Evolutionary conservation across 2,888 invertebrate genomes (phyloP).

Genomic region (Lochmaea capreae): DNA sequence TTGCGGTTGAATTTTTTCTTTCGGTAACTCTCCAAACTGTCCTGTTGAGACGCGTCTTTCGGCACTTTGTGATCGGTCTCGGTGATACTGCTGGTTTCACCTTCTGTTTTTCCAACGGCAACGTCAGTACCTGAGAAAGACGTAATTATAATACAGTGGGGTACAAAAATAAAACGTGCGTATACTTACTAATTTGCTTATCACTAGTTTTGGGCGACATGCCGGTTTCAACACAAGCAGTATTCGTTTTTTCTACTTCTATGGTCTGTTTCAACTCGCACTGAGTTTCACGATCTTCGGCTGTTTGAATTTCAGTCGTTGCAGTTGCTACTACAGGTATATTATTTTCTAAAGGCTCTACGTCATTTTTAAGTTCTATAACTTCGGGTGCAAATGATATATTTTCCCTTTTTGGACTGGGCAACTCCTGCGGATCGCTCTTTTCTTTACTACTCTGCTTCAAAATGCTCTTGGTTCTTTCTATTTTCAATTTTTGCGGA

Average conservation of each 20-base stretch:
- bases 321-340: background rate
- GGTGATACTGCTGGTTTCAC: conserved; percentile 52
- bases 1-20: conserved; percentile 43
- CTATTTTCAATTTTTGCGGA: conserved; percentile 53
- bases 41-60: conserved; percentile 41
- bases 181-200: conserved; percentile 41
- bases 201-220: conserved; percentile 40
- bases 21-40: conserved; percentile 43
- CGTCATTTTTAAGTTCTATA: background rate
- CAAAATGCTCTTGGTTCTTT: conserved; percentile 63
- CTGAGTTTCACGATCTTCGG: conserved; percentile 37
- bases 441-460: conserved; percentile 63
- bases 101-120: conserved; percentile 40
- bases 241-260: conserved; percentile 6
- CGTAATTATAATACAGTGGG: no score
- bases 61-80: conserved; percentile 50
- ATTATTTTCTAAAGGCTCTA: background rate
- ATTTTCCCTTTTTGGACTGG: conserved; percentile 61
- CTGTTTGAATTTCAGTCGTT: conserved; percentile 18
- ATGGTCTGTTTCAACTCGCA: conserved; percentile 29
- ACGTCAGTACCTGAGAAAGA: background rate
- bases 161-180: no score
- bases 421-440: conserved; percentile 51
- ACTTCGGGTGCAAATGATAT: conserved; percentile 58
- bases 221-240: conserved; percentile 36